Conservation (phyloP, 2,888 invertebrate genomes). For the Dione vanillae region DNA sequence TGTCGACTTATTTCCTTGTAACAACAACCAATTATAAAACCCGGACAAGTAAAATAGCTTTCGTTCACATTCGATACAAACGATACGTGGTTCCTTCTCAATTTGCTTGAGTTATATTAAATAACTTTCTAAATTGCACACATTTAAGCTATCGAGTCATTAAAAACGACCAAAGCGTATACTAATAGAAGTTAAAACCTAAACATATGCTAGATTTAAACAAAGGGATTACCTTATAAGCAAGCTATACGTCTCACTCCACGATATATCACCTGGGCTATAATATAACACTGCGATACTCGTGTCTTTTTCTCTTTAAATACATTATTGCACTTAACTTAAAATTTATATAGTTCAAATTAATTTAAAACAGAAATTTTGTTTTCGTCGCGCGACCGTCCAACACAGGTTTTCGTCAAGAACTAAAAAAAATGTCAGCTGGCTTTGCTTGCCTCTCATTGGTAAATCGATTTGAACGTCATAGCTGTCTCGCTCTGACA, state of each 20-base stretch:
- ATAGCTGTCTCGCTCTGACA: constrained; percentile 57
- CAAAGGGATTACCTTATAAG: constrained; percentile 72
- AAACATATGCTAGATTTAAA: constrained; percentile 51
- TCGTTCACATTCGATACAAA: constrained; percentile 17
- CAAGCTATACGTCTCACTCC: constrained; percentile 74
- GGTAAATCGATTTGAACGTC: constrained; percentile 77
- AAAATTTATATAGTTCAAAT: constrained; percentile 77
- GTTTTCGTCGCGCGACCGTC: constrained; percentile 59
- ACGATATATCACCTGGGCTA: constrained; percentile 77
- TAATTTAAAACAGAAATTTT: constrained; percentile 58
- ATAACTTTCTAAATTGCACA: constrained; percentile 62
- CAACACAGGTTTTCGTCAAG: constrained; percentile 65
- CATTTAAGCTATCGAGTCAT: neutral
- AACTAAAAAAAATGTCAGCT: constrained; percentile 80
- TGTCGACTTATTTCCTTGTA: constrained; percentile 1
- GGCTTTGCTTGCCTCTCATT: constrained; percentile 72
- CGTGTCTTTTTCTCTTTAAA: constrained; percentile 83
- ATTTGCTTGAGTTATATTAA: constrained; percentile 53
- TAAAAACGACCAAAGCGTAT: constrained; percentile 26
- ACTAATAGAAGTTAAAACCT: constrained; percentile 67
- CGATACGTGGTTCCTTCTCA: constrained; percentile 45
- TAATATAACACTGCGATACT: constrained; percentile 82
- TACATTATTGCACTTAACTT: constrained; percentile 82
- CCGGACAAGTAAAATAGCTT: constrained; percentile 22
- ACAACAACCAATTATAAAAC: constrained; percentile 28